These are phyloP conservation scores for Spheniscus mendiculus DNA, from an alignment of 2,113 vertebrate species.

Conservation along the genomic window DNA sequence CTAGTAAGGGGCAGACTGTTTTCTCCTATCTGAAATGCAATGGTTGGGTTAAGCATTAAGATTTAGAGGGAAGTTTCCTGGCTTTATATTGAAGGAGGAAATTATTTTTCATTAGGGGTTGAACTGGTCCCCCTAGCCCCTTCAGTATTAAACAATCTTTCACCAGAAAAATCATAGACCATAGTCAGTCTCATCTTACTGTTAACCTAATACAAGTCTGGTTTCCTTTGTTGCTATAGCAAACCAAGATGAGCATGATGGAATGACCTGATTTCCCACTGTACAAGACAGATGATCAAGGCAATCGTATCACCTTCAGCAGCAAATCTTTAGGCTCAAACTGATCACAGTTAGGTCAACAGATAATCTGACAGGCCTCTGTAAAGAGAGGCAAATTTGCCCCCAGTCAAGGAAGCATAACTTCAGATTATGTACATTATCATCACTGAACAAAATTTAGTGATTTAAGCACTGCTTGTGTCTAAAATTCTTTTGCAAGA, in stretches of 20 bases:
- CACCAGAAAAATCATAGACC: neutral
- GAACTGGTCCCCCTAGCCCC: fast-evolving
- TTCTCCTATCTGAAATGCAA: neutral
- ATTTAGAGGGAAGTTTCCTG: neutral
- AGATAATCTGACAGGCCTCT: neutral
- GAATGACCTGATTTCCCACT: neutral
- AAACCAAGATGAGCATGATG: neutral
- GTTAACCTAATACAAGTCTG: neutral
- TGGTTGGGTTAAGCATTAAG: neutral
- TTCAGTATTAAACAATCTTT: neutral
- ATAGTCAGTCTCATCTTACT: neutral
- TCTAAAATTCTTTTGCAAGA: neutral
- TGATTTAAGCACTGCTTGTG: neutral
- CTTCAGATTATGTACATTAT: neutral
- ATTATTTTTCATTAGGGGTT: neutral
- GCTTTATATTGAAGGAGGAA: neutral
- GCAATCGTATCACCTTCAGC: neutral
- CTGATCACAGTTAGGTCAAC: neutral
- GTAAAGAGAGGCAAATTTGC: neutral
- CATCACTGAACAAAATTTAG: neutral
- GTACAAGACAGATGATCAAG: neutral
- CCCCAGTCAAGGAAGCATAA: neutral
- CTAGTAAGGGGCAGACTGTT: neutral
- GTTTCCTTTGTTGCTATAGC: neutral
- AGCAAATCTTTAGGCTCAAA: neutral